Evolutionary conservation across 1,140 invertebrate genomes (phyloP).

Genomic region (Leucophenga varia): DNA sequence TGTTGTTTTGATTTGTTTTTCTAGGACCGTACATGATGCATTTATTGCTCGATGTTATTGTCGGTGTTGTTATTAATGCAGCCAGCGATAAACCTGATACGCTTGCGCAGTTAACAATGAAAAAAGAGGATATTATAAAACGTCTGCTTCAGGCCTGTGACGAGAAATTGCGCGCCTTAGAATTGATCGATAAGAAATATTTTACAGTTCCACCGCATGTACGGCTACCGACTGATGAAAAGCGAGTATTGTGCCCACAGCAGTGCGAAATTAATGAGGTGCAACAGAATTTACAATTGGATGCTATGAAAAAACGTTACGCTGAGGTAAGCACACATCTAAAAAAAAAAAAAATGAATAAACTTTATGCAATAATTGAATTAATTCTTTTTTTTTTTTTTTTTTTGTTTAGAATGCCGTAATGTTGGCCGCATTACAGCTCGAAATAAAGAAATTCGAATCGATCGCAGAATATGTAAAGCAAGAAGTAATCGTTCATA

Average conservation of each 20-base stretch:
- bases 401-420: constrained; percentile 26
- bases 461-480: constrained; percentile 17
- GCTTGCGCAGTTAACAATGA: constrained; percentile 10
- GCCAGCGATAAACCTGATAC: constrained; percentile 31
- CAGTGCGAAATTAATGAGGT: constrained; percentile 23
- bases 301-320: constrained; percentile 24
- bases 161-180: constrained; percentile 12
- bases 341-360: no score
- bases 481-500: constrained; percentile 18
- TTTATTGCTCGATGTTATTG: constrained; percentile 10
- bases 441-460: constrained; percentile 25
- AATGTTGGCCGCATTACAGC: constrained; percentile 31
- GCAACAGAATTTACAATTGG: constrained; percentile 16
- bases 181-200: constrained; percentile 20
- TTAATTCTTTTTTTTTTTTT: not conserved
- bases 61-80: constrained; percentile 18
- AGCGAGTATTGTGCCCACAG: constrained; percentile 8
- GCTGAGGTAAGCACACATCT: constrained; percentile 24
- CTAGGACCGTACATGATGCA: constrained; percentile 28
- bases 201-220: constrained; percentile 40
- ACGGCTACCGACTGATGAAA: constrained; percentile 12
- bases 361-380: not conserved
- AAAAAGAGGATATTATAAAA: constrained; percentile 15
- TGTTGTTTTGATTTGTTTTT: not conserved
- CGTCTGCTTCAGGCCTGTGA: constrained; percentile 17